Conservation (phyloP, 1,140 invertebrate species). For the Drosophila kanapiae region DNA sequence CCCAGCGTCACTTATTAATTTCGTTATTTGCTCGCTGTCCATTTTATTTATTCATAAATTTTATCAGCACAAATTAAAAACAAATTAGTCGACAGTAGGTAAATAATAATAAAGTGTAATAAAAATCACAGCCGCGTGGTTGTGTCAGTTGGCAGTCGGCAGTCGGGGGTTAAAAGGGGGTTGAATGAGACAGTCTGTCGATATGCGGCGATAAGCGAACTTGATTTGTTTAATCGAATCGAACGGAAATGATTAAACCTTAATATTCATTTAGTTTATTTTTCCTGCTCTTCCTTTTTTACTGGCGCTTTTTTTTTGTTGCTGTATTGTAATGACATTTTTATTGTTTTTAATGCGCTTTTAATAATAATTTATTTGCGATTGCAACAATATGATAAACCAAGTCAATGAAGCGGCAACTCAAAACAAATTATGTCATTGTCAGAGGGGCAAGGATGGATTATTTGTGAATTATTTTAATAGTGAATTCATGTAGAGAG, state of each 20-base stretch:
- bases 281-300: slow-evolving; percentile 3
- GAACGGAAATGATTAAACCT: slow-evolving; percentile 69
- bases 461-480: slow-evolving; percentile 22
- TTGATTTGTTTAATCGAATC: slow-evolving; percentile 66
- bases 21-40: slow-evolving; percentile 71
- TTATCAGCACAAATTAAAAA: slow-evolving; percentile 83
- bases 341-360: slow-evolving; percentile 81
- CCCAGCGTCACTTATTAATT: slow-evolving; percentile 68
- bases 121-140: slow-evolving; percentile 62
- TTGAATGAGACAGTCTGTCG: slow-evolving; percentile 27
- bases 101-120: slow-evolving; percentile 83
- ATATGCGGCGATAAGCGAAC: slow-evolving; percentile 67
- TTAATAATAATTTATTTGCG: slow-evolving; percentile 80
- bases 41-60: slow-evolving; percentile 78
- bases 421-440: slow-evolving; percentile 34
- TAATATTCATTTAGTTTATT: slow-evolving; percentile 66
- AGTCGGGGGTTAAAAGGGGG: neutral
- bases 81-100: slow-evolving; percentile 82
- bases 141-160: neutral
- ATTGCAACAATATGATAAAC: slow-evolving; percentile 73
- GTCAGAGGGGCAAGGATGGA: neutral
- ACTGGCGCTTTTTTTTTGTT: neutral
- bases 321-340: slow-evolving; percentile 64
- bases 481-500: neutral
- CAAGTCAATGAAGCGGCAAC: slow-evolving; percentile 49